Conservation (phyloP, 2,113 vertebrate genomes). For the Gobius niger region DNA sequence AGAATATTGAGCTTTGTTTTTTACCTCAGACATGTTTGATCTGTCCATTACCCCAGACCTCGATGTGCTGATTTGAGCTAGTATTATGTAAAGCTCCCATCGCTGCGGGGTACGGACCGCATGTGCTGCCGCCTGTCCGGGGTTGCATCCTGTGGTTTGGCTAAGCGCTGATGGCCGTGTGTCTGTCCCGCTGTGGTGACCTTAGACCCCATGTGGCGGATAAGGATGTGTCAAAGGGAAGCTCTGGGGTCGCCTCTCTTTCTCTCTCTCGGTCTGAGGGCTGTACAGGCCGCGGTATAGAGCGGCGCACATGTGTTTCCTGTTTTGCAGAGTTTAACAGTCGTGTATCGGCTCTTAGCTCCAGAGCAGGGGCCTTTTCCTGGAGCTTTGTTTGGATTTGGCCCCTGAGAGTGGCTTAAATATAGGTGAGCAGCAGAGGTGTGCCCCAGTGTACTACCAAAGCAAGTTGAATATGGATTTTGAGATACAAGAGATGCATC, state of each 20-base stretch:
- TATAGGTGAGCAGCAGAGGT: conserved; percentile 67
- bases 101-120: conserved; percentile 13
- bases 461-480: conserved; percentile 7
- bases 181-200: conserved; percentile 37
- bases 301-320: conserved; percentile 88
- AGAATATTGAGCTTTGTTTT: neutral
- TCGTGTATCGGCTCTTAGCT: conserved; percentile 59
- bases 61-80: conserved; percentile 4
- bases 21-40: neutral
- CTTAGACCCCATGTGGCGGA: conserved; percentile 57
- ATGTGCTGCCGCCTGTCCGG: conserved; percentile 23
- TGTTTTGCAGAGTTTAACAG: conserved; percentile 76
- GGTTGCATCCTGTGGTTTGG: conserved; percentile 61
- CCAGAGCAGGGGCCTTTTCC: conserved; percentile 81
- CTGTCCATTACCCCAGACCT: conserved; percentile 1
- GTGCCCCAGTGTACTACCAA: conserved; percentile 46
- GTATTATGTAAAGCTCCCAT: conserved; percentile 39
- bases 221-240: conserved; percentile 71
- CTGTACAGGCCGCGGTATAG: conserved; percentile 61
- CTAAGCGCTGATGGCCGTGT: conserved; percentile 51
- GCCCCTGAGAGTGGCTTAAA: conserved; percentile 81
- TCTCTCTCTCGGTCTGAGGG: conserved; percentile 25
- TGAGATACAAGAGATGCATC: neutral
- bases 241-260: conserved; percentile 45
- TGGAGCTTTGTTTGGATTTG: conserved; percentile 82